Evolutionary conservation across 1,140 invertebrate genomes (phyloP).

Genomic region (Leptestheria dahalacensis): DNA sequence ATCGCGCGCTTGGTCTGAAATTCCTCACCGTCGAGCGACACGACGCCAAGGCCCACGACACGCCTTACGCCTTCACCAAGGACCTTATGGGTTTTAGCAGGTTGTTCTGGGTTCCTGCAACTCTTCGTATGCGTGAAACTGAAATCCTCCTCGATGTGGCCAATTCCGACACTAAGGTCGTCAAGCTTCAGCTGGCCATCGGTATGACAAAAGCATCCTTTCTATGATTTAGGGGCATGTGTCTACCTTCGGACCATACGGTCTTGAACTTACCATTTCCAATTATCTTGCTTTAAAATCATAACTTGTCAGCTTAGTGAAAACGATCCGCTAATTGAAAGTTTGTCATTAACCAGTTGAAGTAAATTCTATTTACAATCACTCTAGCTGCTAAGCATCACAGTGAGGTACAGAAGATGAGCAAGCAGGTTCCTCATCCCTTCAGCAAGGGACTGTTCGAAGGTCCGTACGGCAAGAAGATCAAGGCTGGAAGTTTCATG

Average conservation of each 20-base stretch:
- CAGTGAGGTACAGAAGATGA: not conserved
- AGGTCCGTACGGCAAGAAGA: not conserved
- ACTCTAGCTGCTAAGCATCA: not conserved
- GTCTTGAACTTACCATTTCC: too few relatives aligned
- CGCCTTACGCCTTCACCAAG: conserved; percentile 6
- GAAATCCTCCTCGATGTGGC: conserved; percentile 5
- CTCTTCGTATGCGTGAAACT: conserved; percentile 1
- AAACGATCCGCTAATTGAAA: too few relatives aligned
- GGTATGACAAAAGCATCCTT: conserved; percentile 1
- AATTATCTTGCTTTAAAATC: too few relatives aligned
- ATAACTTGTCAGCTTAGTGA: too few relatives aligned
- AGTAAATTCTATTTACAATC: not conserved
- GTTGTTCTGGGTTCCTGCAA: conserved; percentile 4
- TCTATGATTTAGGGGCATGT: too few relatives aligned
- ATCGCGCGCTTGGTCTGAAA: not conserved
- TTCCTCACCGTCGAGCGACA: not conserved
- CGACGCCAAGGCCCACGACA: conserved; percentile 6
- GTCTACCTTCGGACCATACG: too few relatives aligned
- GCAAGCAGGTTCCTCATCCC: too few relatives aligned
- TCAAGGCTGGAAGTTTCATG: not conserved
- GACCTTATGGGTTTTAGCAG: conserved; percentile 1
- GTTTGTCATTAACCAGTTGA: not conserved
- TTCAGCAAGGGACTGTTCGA: too few relatives aligned
- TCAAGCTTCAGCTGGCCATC: not conserved
- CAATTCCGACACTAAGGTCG: conserved; percentile 11